Base-by-base conservation (phyloP, 2,113 vertebrate genomes). In the Atractosteus spatula region DNA sequence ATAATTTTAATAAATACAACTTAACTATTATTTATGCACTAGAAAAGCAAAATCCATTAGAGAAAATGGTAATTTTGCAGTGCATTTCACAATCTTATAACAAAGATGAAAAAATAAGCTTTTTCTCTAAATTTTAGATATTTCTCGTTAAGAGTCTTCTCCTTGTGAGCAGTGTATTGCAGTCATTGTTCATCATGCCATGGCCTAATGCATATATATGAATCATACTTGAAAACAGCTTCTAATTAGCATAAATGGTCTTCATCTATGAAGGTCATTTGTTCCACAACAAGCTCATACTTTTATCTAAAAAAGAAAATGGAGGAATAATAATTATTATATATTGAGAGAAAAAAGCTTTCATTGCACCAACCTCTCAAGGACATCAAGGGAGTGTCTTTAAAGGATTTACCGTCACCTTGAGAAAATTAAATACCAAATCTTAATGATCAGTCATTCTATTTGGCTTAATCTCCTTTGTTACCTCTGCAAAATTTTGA, bases 1-100 rank as follows among this genome's bases (percentile, higher is more conserved):
- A 90, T 95, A 96, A 90, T 92, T 92, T 90, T 91, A 90, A 94
- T 92, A 95, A 96, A 91, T 87, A 93, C 94, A 74, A 83, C 90
- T 88, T 95, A 96, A 97, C 96, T 95, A 91, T 86, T 94, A 90
- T 90, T 91, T 89, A 93, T 94, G 95, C 94, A 91, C 91, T 91
- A 93, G 90, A 95, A 95, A 97, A 96, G 94, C 93, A 95, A 95
- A 96, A 96, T 95, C 96, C 94, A 97, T 98, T 98, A 98, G 86
- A 89, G 90, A 79, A 90, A 86, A 89, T 85, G 89, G 90, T 88
- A 92, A 73, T 92, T 93, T 74, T 76, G 80, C 85, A 90, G 86
- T 81, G 74, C 84, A 91, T 95, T 94, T 92, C 86, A 86, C 91
- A 92, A 87, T 93, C 89, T 91, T 92, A 83, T 75, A 75, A 82